Evolutionary conservation across 2,888 invertebrate species (phyloP), one percentile per base, ranked within the genome.

Genomic region (Leptogaster cylindrica): DNA sequence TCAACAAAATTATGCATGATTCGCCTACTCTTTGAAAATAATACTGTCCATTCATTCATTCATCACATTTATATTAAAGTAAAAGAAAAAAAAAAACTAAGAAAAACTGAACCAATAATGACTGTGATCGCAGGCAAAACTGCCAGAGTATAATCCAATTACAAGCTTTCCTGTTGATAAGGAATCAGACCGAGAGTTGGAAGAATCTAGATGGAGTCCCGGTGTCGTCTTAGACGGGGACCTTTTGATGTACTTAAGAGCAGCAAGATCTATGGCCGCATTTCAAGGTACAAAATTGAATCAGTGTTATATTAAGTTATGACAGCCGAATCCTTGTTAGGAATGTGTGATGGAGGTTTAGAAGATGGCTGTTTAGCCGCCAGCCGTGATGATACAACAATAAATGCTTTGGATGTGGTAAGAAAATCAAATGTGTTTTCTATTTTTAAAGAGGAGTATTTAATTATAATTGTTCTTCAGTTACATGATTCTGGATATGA

Each of bases 341-440:
- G 97, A 76, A 96, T 97, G 95, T 97, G 97, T 87, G 96, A 97
- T 86, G 96, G 96, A 72, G 97, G 97, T 73, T 92, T 96, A 65
- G 97, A 97, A 82, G 97, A 97, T 83, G 97, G 97, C 77, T 96
- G 95, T 83, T 90, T 94, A 77, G 96, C 97, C 74, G 97, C 97
- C 76, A 94, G 95, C 77, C 87, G 96, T 79, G 97, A 97, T 83
- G 96, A 96, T 82, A 97, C 97, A 69, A 97, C 97, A 76, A 94
- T 96, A 77, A 97, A 96, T 84, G 97, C 97, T 71, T 87, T 97
- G 77, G 94, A 97, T 82, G 93, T 94, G 79, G 90, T 91, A 82
- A 82, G 84, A 82, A 71, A 36, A 63, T 63, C 50, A 65, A 51
- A 36, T 63, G 31, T 55, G 61, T 44, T 28, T 44, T n/a, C 20